These are phyloP conservation scores for Trachelus tabidus DNA, from an alignment of 2,888 invertebrate species.

Conservation along the genomic window DNA sequence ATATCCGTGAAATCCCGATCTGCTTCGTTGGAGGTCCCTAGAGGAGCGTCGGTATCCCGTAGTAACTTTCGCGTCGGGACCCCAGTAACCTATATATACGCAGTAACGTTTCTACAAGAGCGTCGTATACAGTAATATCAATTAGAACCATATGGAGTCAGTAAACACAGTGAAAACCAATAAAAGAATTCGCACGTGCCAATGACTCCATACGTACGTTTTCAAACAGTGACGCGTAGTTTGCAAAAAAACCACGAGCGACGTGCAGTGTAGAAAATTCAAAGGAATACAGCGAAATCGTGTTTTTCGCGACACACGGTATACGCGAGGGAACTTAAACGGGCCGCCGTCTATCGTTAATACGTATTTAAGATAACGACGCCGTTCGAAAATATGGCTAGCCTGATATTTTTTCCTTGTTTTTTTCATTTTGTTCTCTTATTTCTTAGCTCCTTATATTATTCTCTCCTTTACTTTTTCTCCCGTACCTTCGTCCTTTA, in stretches of 20 bases:
- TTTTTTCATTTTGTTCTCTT: no score
- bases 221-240: not conserved
- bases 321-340: not conserved
- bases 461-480: not conserved
- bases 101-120: not conserved
- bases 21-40: not conserved
- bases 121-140: not conserved
- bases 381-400: not conserved
- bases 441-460: not conserved
- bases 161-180: not conserved
- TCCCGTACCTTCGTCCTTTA: not conserved
- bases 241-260: not conserved
- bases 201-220: not conserved
- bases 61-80: not conserved
- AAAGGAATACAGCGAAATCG: not conserved
- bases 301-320: not conserved
- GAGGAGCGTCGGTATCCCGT: not conserved
- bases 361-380: slow-evolving; percentile 9
- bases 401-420: not conserved
- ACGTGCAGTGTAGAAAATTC: not conserved
- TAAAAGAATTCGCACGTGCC: not conserved
- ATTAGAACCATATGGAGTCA: not conserved
- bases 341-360: not conserved
- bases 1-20: slow-evolving; percentile 22
- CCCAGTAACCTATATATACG: not conserved